Conservation (phyloP, 2,797 vertebrate genomes). For the Hozukius guyotensis region DNA sequence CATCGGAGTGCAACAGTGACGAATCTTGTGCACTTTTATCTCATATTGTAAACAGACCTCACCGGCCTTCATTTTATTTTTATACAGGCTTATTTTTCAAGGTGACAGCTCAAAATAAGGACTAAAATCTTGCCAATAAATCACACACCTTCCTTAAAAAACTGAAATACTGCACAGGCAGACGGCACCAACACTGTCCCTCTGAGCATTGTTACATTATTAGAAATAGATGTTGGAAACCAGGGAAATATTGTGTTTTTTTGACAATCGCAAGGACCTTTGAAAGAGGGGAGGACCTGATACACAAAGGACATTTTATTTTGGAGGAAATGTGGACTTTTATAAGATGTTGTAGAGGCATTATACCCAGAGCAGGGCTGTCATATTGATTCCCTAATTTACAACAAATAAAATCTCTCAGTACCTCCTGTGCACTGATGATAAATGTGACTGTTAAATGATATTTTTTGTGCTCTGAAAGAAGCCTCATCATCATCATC, state of each 20-base stretch:
- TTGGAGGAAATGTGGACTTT: constrained; percentile 21
- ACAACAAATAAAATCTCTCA: constrained; percentile 64
- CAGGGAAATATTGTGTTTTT: constrained; percentile 50
- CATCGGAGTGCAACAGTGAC: neutral
- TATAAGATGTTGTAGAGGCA: constrained; percentile 32
- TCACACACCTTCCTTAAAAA: constrained; percentile 6
- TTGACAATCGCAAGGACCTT: constrained; percentile 74
- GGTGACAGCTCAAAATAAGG: constrained; percentile 1
- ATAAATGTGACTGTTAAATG: neutral
- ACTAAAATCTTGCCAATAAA: neutral
- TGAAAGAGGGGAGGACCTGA: constrained; percentile 19
- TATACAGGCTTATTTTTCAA: constrained; percentile 3
- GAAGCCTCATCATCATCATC: constrained; percentile 15
- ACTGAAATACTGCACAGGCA: neutral
- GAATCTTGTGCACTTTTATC: constrained; percentile 74
- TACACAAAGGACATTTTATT: constrained; percentile 12
- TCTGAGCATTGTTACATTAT: neutral
- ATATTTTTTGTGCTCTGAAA: neutral
- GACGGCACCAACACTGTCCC: neutral
- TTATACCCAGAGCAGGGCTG: constrained; percentile 22
- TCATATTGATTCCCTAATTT: constrained; percentile 36
- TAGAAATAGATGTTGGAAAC: constrained; percentile 47
- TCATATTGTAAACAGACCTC: constrained; percentile 43
- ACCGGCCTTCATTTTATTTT: constrained; percentile 19
- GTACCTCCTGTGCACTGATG: constrained; percentile 6